phyloP scores from a whole-genome alignment of 2,888 invertebrate genomes.

The Balanococcus diminutus region DNA sequence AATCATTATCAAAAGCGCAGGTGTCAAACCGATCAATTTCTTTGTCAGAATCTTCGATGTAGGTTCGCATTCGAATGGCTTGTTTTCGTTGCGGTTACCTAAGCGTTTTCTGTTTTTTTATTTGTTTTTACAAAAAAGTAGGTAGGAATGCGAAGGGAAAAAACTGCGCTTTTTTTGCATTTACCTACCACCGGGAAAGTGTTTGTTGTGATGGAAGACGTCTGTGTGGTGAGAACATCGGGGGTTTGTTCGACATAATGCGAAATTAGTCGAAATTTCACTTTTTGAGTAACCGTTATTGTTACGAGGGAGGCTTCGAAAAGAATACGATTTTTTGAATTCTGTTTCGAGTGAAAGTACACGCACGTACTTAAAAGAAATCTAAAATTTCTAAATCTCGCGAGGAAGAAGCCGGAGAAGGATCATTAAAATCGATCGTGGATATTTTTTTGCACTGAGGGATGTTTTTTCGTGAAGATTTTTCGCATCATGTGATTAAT shows the following conservation, averaged over 20 bases:
- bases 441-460: too few relatives aligned
- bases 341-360: background rate
- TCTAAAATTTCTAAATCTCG: too few relatives aligned
- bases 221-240: background rate
- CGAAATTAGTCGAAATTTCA: background rate
- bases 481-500: too few relatives aligned
- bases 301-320: background rate
- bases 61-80: background rate
- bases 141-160: background rate
- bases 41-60: background rate
- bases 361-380: too few relatives aligned
- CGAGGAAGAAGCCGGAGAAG: too few relatives aligned
- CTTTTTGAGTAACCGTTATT: background rate
- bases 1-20: background rate
- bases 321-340: background rate
- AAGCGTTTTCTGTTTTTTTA: background rate
- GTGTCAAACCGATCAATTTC: constrained; percentile 1
- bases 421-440: too few relatives aligned
- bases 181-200: background rate
- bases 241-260: background rate
- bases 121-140: background rate
- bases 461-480: too few relatives aligned
- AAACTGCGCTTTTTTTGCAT: background rate
- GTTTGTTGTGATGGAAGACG: background rate
- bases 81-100: background rate